Conservation (phyloP, 2,797 vertebrate genomes). For the Gephyroberyx darwinii region DNA sequence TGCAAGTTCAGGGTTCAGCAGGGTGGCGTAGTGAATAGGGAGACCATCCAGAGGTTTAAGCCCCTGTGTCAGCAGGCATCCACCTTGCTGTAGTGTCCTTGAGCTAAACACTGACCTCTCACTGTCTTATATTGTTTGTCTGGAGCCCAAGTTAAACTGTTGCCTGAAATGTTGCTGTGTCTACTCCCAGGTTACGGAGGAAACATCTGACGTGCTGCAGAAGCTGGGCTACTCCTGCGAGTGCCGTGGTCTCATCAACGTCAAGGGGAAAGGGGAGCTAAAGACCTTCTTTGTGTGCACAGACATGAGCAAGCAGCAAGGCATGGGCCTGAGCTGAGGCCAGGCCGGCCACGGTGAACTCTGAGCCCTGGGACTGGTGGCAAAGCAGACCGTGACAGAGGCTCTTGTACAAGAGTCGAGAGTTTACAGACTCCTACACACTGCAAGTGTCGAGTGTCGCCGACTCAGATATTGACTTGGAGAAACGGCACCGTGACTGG, state of each 20-base stretch:
- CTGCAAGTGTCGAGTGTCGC: conserved; percentile 20
- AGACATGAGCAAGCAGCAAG: conserved; percentile 93
- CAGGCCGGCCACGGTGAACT: neutral
- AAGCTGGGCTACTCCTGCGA: conserved; percentile 93
- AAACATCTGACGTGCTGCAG: conserved; percentile 88
- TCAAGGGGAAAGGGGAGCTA: conserved; percentile 97
- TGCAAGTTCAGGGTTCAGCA: no score
- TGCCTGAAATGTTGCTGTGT: neutral
- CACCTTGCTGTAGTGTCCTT: no score
- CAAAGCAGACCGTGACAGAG: conserved; percentile 2
- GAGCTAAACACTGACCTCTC: no score
- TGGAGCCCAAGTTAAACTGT: no score
- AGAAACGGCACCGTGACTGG: conserved; percentile 5
- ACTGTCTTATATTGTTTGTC: no score
- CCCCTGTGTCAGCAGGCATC: no score
- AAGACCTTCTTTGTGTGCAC: conserved; percentile 96
- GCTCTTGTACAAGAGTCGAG: conserved; percentile 29
- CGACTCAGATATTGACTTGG: neutral
- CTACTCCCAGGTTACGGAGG: conserved; percentile 89
- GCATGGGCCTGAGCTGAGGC: conserved; percentile 88
- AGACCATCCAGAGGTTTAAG: no score
- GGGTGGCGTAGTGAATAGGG: no score
- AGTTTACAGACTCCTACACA: conserved; percentile 40
- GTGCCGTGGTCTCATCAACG: conserved; percentile 93
- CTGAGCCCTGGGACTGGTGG: no score